Evolutionary conservation across 2,797 vertebrate species (phyloP).

Genomic region (Denticeps clupeoides): DNA sequence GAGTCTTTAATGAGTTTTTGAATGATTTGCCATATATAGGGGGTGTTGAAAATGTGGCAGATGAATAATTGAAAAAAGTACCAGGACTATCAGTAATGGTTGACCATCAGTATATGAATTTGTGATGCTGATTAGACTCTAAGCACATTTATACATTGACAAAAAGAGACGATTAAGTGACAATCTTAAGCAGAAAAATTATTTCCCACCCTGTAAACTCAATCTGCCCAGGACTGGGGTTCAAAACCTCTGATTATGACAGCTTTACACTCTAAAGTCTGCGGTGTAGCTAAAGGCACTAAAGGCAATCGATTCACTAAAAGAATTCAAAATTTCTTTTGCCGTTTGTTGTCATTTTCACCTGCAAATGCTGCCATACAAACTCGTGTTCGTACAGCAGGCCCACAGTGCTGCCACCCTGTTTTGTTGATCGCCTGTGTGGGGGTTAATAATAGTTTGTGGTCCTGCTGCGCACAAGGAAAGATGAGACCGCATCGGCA

Average conservation of each 20-base stretch:
- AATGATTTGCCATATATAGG: background rate
- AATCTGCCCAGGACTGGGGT: no score
- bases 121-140: no score
- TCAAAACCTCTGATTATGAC: no score
- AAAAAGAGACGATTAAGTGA: no score
- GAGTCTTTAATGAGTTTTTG: constrained; percentile 32
- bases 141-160: no score
- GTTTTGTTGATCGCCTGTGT: constrained; percentile 26
- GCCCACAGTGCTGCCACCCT: constrained; percentile 36
- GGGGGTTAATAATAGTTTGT: constrained; percentile 29
- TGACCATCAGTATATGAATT: background rate
- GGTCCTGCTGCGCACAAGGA: constrained; percentile 20
- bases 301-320: no score
- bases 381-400: no score
- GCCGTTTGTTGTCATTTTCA: constrained; percentile 14
- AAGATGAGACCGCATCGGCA: constrained; percentile 41
- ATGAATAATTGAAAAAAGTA: no score
- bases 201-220: constrained; percentile 7
- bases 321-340: background rate
- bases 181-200: background rate
- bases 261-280: no score
- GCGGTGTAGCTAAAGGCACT: no score
- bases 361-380: no score
- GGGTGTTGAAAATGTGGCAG: background rate
- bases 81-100: no score